Base-by-base conservation (phyloP, 2,888 invertebrate genomes). In the Epirrhoe tristata region DNA sequence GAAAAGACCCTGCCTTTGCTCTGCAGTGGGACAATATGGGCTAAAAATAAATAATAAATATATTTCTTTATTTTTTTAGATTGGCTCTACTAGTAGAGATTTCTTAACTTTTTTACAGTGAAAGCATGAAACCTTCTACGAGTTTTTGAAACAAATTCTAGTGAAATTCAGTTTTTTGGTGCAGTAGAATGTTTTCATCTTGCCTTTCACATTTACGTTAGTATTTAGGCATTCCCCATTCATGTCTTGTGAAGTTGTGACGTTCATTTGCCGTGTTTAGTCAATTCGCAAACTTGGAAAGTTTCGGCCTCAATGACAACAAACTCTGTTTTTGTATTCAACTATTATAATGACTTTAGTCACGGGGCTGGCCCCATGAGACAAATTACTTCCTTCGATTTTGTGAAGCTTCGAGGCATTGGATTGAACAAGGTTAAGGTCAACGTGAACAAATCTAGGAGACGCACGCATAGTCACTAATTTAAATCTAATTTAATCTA, bases 261-360 rank as follows among this genome's bases (percentile, higher is more conserved):
- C 55, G 51, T 58, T 60, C 34, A 50, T 34, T 50, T 62, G 34
- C 36, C 34, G 55, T 61, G 53, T 54, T 58, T 34, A 36, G 65
- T 62, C 65, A 67, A 69, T 71, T 63, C 58, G 60, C 63, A 73
- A 69, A 73, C 68, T 53, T 67, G 64, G 17, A 69, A 69, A 70
- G 65, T 72, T 68, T 10, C 50, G 67, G 52, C 71, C 72, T 72
- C 70, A 69, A 51, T 70, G 72, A 72, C 67, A 74, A 54, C 39
- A 34, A 60, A 63, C 74, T 72, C 73, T 74, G 34, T 34, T 7
- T 7, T 34, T 34, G 69, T 63, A 68, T 69, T 70, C 65, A 60
- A 66, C 61, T 67, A 65, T 54, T 72, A 31, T 74, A 73, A 75
- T 74, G 72, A 63, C 34, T 70, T 51, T 53, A 64, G 75, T 73